Evolutionary conservation across 35 echinoderm and acorn worm genomes (phyloP).

Genomic region (Strongylocentrotus purpuratus): DNA sequence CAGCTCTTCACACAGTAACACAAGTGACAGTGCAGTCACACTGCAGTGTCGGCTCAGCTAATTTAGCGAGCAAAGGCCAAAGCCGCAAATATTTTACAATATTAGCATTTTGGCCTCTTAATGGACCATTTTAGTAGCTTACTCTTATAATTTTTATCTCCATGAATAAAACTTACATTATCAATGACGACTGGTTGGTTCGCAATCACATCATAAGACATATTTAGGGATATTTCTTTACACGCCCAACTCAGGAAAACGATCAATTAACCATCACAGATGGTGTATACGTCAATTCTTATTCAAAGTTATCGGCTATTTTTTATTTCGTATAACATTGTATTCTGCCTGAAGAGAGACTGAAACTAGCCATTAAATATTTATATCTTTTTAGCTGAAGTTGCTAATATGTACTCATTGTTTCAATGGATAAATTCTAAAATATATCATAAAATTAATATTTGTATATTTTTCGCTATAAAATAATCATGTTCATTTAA

Average conservation of each 20-base stretch:
- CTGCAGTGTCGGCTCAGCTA: not conserved
- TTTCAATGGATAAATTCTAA: not conserved
- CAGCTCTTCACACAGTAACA: no score
- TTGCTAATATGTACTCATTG: not conserved
- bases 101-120: not conserved
- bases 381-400: not conserved
- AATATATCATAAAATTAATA: not conserved
- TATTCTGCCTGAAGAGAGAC: not conserved
- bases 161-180: conserved; percentile 81
- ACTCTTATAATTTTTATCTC: not conserved
- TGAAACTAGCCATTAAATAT: not conserved
- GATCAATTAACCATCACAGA: conserved; percentile 45
- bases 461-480: no score
- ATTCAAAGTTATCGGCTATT: not conserved
- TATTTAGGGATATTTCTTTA: conserved; percentile 37
- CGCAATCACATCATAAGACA: conserved; percentile 96
- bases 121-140: not conserved
- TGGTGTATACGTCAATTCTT: not conserved
- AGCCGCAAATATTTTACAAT: not conserved
- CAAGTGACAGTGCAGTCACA: no score
- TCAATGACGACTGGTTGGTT: conserved; percentile 99
- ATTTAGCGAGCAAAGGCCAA: not conserved
- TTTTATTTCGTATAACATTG: not conserved
- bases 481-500: no score
- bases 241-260: conserved; percentile 42